Evolutionary conservation across 2,113 vertebrate genomes (phyloP), one percentile per base, ranked within the genome.

Genomic region (Strix aluco): DNA sequence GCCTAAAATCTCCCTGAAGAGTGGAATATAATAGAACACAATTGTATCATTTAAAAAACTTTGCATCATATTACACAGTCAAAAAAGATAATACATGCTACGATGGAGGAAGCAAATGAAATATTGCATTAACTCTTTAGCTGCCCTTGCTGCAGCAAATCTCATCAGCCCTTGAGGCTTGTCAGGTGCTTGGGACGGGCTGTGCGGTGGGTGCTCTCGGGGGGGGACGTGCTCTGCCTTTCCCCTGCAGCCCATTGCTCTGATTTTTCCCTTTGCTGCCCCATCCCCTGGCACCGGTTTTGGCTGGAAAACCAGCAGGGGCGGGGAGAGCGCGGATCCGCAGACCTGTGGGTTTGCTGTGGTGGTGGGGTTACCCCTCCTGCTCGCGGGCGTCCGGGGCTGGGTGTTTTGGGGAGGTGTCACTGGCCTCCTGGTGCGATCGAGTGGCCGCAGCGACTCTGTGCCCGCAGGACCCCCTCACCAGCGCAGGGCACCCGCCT

Each of bases 11-110:
- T 96, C 96, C 95, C 96, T 69, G 89, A 96, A 96, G 96, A 97
- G 94, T 9, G 42, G 94, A 86, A 82, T 80, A 96, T 91, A 96
- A 96, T 96, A 96, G 97, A 95, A 96, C 18, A 92, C 86, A 94
- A 96, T 95, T 86, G 95, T 92, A 94, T 95, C 97, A 38, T 92
- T 94, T 95, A 97, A 96, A 96, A 95, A 95, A 95, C 95, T 97
- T 96, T 81, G 92, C 95, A 96, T 95, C 92, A 6, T 96, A 95
- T 97, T 97, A 94, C 96, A 93, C 88, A 96, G 90, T 86, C 86
- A 96, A 72, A 72, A 84, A 91, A 93, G 94, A 89, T 92, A 95
- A 97, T 94, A 18, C 86, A 92, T 93, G 91, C 96, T 75, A 69
- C 0, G 2, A 58, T 4, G 40, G 95, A 90, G 81, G 92, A 80